Evolutionary conservation across 1,140 invertebrate species (phyloP).

Genomic region (Limonius californicus): DNA sequence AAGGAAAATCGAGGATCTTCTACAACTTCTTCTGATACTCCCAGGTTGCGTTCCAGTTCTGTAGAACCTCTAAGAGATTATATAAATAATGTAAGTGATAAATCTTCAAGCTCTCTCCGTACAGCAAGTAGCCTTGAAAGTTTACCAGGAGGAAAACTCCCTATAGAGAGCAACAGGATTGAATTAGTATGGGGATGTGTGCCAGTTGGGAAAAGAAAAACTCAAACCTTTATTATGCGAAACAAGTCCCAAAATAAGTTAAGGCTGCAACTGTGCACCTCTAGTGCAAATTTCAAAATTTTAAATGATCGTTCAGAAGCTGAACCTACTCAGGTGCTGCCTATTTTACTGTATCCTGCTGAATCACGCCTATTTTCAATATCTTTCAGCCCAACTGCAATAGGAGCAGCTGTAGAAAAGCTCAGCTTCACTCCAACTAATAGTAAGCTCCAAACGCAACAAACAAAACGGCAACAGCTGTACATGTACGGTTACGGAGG

Average conservation of each 20-base stretch:
- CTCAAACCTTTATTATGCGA: constrained; percentile 50
- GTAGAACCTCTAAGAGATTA: background rate
- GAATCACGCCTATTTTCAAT: constrained; percentile 50
- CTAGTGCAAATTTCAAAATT: constrained; percentile 36
- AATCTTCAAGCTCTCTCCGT: constrained; percentile 23
- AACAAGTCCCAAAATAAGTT: constrained; percentile 51
- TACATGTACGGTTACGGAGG: constrained; percentile 53
- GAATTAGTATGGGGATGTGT: constrained; percentile 53
- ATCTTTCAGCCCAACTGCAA: constrained; percentile 47
- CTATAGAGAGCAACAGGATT: constrained; percentile 50
- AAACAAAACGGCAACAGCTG: constrained; percentile 39
- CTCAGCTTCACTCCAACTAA: constrained; percentile 50
- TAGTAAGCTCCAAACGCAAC: constrained; percentile 39
- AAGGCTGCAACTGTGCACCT: constrained; percentile 48
- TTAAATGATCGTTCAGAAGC: constrained; percentile 32
- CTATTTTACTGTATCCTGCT: constrained; percentile 47
- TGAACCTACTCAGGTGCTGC: constrained; percentile 33
- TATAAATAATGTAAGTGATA: background rate
- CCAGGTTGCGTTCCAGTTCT: background rate
- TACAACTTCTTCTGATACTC: background rate
- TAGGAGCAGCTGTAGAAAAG: constrained; percentile 48
- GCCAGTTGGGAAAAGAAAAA: constrained; percentile 48
- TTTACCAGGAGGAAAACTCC: constrained; percentile 45
- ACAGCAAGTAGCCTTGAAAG: constrained; percentile 37
- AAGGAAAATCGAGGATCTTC: background rate